phyloP scores from a whole-genome alignment of 1,140 invertebrate species.

The Oncopeltus fasciatus region DNA sequence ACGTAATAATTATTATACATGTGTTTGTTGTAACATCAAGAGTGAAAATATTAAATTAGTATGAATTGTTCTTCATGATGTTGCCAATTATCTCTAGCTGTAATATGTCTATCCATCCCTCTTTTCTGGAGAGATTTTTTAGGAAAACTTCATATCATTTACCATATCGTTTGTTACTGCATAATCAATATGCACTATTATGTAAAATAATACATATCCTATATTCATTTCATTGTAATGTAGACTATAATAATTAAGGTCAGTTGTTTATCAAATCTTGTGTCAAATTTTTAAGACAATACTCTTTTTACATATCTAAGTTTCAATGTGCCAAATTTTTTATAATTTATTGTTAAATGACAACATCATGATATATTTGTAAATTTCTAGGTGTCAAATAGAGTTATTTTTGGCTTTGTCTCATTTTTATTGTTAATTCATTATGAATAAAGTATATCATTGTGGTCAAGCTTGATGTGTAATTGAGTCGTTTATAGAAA shows the following conservation, averaged over 20 bases:
- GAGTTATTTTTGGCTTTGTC: constrained; percentile 1
- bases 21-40: constrained; percentile 13
- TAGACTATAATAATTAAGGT: not conserved
- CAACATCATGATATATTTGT: constrained; percentile 16
- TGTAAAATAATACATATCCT: not conserved
- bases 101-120: not conserved
- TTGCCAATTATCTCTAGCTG: constrained; percentile 16
- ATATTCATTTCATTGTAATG: not conserved
- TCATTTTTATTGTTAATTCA: not conserved
- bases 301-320: constrained; percentile 12
- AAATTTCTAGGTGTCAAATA: not conserved
- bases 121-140: not conserved
- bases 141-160: constrained; percentile 7
- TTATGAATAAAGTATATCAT: not conserved
- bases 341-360: constrained; percentile 11
- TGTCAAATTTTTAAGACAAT: constrained; percentile 12
- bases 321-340: constrained; percentile 13
- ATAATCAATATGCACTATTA: not conserved
- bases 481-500: constrained; percentile 4
- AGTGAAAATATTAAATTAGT: not conserved
- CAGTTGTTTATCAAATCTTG: not conserved
- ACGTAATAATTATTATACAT: constrained; percentile 14
- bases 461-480: constrained; percentile 4
- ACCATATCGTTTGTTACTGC: constrained; percentile 1
- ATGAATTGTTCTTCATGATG: constrained; percentile 14